Percentiles rank a stretch among this genome's conserved stretches.
phyloP scores from a whole-genome alignment of 1,140 invertebrate genomes.

The Cydia amplana region DNA sequence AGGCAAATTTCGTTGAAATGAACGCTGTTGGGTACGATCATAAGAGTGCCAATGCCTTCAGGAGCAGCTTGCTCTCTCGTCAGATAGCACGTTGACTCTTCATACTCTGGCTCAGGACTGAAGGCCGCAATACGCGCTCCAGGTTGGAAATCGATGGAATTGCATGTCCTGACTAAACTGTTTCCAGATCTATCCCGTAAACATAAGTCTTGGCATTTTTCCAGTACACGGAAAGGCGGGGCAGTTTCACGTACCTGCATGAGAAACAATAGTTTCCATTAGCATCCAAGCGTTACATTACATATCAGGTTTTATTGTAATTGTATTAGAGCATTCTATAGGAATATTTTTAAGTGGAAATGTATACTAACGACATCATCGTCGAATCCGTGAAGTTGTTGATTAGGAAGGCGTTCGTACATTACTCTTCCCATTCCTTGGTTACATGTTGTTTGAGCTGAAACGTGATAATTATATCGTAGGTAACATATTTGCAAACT shows the following conservation, averaged over 20 bases:
- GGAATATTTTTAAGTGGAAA: constrained; percentile 14
- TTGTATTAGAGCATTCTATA: not conserved
- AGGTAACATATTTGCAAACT: constrained; percentile 1
- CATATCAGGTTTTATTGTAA: not conserved
- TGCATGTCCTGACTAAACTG: constrained; percentile 89
- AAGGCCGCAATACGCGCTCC: constrained; percentile 90
- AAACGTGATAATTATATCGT: constrained; percentile 41
- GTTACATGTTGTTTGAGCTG: constrained; percentile 94
- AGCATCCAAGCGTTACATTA: not conserved
- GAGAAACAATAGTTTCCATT: constrained; percentile 31
- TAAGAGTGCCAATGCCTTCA: constrained; percentile 91
- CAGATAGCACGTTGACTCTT: constrained; percentile 93
- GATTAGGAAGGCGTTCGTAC: constrained; percentile 93
- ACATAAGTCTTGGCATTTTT: constrained; percentile 92
- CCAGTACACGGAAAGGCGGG: constrained; percentile 90
- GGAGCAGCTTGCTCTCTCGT: constrained; percentile 90
- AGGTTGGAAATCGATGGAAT: constrained; percentile 94
- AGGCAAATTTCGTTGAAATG: constrained; percentile 95
- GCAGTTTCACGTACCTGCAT: constrained; percentile 89
- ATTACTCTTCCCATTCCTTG: constrained; percentile 91
- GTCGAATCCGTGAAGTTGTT: constrained; percentile 92
- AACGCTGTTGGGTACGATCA: constrained; percentile 91
- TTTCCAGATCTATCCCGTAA: constrained; percentile 90
- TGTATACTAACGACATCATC: constrained; percentile 87
- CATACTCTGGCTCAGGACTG: constrained; percentile 90